Percentiles rank a stretch among this genome's conserved stretches.
Conservation (phyloP, 2,888 invertebrate species). For the Scaptomyza flava region DNA sequence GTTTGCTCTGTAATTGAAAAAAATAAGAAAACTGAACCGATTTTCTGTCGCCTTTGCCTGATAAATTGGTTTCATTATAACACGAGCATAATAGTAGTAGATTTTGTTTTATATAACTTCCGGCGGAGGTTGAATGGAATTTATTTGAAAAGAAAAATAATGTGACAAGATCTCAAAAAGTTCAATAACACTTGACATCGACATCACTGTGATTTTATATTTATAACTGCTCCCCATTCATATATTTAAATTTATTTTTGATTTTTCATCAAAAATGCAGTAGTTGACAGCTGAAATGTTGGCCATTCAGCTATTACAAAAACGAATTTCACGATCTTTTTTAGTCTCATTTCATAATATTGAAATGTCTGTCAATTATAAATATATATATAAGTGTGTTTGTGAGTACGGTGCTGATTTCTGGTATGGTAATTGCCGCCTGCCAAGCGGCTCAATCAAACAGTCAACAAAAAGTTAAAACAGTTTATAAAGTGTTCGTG, state of each 20-base stretch:
- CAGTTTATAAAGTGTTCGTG: slow-evolving; percentile 24
- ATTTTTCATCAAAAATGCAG: slow-evolving; percentile 49
- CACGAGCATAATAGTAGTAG: slow-evolving; percentile 63
- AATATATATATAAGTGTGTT: background rate
- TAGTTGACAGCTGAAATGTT: slow-evolving; percentile 75
- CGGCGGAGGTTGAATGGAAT: slow-evolving; percentile 55
- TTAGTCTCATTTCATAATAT: slow-evolving; percentile 67
- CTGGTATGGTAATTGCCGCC: slow-evolving; percentile 67
- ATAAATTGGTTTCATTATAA: slow-evolving; percentile 73
- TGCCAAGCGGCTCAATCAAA: slow-evolving; percentile 62
- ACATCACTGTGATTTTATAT: slow-evolving; percentile 41
- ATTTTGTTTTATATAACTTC: slow-evolving; percentile 61
- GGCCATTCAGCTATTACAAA: slow-evolving; percentile 54
- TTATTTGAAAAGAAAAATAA: slow-evolving; percentile 28
- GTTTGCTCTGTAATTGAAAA: slow-evolving; percentile 61
- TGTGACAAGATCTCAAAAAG: slow-evolving; percentile 56
- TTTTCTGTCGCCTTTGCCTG: slow-evolving; percentile 55
- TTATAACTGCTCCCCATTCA: slow-evolving; percentile 16
- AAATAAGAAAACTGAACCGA: slow-evolving; percentile 49
- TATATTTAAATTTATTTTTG: slow-evolving; percentile 11
- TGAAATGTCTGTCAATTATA: slow-evolving; percentile 75
- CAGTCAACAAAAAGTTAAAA: slow-evolving; percentile 9
- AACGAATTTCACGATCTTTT: slow-evolving; percentile 54
- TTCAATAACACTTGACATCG: slow-evolving; percentile 68
- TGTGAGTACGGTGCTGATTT: slow-evolving; percentile 32